Conservation (phyloP, 2,888 invertebrate genomes). For the Drosophila pseudotalamancana region DNA sequence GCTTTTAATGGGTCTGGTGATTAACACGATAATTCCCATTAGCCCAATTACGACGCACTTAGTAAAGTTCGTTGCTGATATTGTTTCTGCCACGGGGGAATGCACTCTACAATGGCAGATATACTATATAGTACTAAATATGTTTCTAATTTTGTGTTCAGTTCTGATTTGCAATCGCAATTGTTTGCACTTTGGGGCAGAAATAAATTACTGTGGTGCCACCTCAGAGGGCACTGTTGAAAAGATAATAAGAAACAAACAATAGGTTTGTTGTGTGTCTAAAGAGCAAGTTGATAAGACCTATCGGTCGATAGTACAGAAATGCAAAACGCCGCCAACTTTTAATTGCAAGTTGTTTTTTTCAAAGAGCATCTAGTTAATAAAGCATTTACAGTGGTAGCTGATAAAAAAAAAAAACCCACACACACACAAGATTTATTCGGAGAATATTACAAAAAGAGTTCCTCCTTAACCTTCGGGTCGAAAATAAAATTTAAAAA, state of each 20-base stretch:
- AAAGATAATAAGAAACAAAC: conserved; percentile 48
- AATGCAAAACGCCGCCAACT: conserved; percentile 21
- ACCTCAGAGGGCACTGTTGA: conserved; percentile 32
- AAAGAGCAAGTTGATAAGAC: conserved; percentile 51
- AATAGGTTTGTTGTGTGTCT: conserved; percentile 9
- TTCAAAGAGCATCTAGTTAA: conserved; percentile 21
- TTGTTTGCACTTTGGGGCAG: conserved; percentile 67
- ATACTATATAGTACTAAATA: background rate
- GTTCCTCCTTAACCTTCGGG: no score
- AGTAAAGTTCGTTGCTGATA: background rate
- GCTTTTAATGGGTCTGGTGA: no score
- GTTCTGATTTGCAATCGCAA: conserved; percentile 44
- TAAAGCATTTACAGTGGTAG: conserved; percentile 1
- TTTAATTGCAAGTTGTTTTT: conserved; percentile 52
- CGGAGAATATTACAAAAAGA: no score
- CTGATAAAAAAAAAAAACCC: conserved; percentile 22
- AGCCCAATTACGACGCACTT: background rate
- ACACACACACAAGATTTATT: no score
- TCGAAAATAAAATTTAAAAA: background rate
- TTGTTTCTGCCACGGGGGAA: no score
- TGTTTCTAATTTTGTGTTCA: conserved; percentile 3
- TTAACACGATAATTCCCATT: background rate
- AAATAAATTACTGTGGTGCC: conserved; percentile 38
- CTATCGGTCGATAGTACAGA: conserved; percentile 21
- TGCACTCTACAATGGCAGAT: background rate